Percentiles rank a stretch among this genome's conserved stretches.
Evolutionary conservation across 2,888 invertebrate genomes (phyloP).

Genomic region (Scrobipalpa atriplicella): DNA sequence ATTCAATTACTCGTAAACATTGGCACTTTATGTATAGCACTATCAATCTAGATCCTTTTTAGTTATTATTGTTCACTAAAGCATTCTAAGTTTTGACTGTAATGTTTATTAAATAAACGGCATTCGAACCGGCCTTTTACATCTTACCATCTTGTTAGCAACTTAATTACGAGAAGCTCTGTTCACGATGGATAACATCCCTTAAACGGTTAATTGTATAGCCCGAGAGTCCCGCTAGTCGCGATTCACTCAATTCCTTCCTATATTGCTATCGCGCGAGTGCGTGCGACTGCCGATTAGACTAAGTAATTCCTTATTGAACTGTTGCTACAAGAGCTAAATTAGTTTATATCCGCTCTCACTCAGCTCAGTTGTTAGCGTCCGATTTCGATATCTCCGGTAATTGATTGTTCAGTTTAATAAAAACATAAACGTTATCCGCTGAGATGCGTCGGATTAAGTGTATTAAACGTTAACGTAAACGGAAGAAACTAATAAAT

Average conservation of each 20-base stretch:
- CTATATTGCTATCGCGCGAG: conserved; percentile 55
- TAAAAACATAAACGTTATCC: conserved; percentile 25
- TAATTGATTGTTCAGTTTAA: conserved; percentile 25
- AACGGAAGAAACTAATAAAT: conserved; percentile 22
- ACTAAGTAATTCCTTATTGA: conserved; percentile 63
- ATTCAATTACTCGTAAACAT: conserved; percentile 9
- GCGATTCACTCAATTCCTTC: conserved; percentile 55
- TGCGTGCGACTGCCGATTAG: conserved; percentile 64
- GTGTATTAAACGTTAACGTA: conserved; percentile 16
- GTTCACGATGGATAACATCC: conserved; percentile 48
- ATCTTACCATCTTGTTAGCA: conserved; percentile 21
- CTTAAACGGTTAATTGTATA: conserved; percentile 59
- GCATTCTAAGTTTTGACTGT: background rate
- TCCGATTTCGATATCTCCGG: conserved; percentile 34
- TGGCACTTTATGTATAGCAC: background rate
- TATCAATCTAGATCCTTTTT: background rate
- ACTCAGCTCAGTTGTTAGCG: conserved; percentile 46
- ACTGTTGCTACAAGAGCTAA: conserved; percentile 58
- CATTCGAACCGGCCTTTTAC: background rate
- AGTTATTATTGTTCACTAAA: background rate
- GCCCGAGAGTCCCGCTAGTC: conserved; percentile 39
- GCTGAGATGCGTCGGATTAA: background rate
- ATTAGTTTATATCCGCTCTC: conserved; percentile 55
- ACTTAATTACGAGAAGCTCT: conserved; percentile 24
- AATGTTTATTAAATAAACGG: background rate